Percentiles rank a stretch among this genome's conserved stretches.
Evolutionary conservation across 2,797 vertebrate genomes (phyloP).

Genomic region (Harpagifer antarcticus): DNA sequence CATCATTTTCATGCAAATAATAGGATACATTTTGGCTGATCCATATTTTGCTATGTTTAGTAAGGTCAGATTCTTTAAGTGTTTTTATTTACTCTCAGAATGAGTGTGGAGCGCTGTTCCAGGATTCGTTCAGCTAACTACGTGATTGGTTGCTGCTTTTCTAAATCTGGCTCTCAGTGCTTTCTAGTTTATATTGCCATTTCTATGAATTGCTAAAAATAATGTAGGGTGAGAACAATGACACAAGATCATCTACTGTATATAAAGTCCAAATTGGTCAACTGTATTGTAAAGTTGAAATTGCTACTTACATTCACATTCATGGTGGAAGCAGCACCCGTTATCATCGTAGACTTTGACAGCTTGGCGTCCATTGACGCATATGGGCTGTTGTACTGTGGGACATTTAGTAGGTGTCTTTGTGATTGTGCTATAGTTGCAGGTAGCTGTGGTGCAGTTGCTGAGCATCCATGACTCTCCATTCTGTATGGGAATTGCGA

Average conservation of each 20-base stretch:
- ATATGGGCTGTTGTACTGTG: constrained; percentile 65
- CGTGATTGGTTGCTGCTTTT: not conserved
- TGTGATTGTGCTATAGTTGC: constrained; percentile 78
- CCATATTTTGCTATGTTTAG: not conserved
- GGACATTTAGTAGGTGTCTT: constrained; percentile 70
- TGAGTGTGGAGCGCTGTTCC: not conserved
- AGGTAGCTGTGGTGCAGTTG: constrained; percentile 87
- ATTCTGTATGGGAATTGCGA: constrained; percentile 69
- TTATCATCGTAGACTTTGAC: constrained; percentile 76
- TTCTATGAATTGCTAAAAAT: not conserved
- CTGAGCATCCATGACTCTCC: constrained; percentile 84
- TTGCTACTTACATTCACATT: constrained; percentile 85
- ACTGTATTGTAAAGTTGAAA: not conserved
- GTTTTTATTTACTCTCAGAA: not conserved
- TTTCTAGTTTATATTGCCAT: not conserved
- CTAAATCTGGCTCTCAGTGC: not conserved
- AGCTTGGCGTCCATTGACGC: constrained; percentile 83
- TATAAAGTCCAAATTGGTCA: not conserved
- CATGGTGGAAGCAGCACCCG: constrained; percentile 87
- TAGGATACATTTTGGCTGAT: not conserved
- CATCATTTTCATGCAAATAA: not conserved
- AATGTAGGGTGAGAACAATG: not conserved
- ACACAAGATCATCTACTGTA: not conserved
- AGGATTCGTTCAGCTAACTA: not conserved
- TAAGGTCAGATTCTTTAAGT: not conserved